A percentile compares a stretch with the other conserved stretches of the same genome.
Conservation (phyloP, 2,113 vertebrate species). For the Apteryx mantelli region DNA sequence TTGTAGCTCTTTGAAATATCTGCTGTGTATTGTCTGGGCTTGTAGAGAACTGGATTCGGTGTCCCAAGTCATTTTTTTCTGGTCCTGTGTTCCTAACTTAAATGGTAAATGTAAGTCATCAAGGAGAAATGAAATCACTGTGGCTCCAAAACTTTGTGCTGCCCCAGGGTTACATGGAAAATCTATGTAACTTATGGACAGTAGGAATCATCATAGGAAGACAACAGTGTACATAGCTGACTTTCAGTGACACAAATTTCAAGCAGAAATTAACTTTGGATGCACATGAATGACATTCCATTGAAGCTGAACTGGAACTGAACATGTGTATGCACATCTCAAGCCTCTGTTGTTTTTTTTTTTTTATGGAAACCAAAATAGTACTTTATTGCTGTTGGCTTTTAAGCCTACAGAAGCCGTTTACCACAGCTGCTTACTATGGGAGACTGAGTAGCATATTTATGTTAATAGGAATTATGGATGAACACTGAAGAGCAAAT, state of each 20-base stretch:
- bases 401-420: not conserved
- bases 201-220: not conserved
- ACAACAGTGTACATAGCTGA: not conserved
- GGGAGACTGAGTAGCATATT: constrained; percentile 30
- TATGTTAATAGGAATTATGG: constrained; percentile 16
- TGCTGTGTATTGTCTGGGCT: not conserved
- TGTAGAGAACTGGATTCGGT: not conserved
- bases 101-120: not conserved
- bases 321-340: not conserved
- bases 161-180: not conserved
- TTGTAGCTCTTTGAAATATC: not conserved
- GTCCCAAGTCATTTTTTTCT: not conserved
- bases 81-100: not conserved
- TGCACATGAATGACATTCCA: not conserved
- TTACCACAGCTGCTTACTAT: constrained; percentile 22
- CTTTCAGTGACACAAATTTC: not conserved
- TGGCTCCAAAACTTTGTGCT: not conserved
- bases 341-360: not conserved
- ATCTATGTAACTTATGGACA: not conserved
- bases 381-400: constrained; percentile 7
- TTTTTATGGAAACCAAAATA: constrained; percentile 20
- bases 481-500: constrained; percentile 19
- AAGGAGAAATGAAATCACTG: not conserved
- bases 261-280: not conserved
- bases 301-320: not conserved